Percentiles rank a stretch among this genome's conserved stretches.
Conservation (phyloP, 2,888 invertebrate species). For the Orthonevra nobilis region DNA sequence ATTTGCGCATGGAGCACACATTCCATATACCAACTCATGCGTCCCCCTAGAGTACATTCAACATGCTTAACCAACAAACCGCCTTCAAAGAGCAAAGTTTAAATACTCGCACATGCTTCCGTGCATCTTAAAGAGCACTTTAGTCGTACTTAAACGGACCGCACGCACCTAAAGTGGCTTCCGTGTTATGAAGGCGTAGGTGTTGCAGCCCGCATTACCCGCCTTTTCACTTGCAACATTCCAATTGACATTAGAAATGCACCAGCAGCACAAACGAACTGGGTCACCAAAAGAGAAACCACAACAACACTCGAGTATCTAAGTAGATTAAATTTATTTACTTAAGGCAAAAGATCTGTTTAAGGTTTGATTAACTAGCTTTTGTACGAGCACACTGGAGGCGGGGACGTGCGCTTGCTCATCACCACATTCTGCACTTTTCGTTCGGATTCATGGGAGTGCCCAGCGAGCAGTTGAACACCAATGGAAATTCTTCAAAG, state of each 20-base stretch:
- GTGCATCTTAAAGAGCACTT: background rate
- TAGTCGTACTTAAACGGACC: constrained; percentile 5
- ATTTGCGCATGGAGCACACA: background rate
- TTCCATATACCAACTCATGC: constrained; percentile 16
- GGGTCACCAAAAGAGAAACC: background rate
- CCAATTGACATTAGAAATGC: constrained; percentile 6
- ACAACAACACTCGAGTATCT: background rate
- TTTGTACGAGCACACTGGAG: background rate
- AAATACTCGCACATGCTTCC: background rate
- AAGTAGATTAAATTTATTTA: constrained; percentile 12
- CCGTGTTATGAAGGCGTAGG: constrained; percentile 22
- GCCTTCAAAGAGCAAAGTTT: background rate
- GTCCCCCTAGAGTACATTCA: background rate
- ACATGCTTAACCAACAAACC: constrained; percentile 2
- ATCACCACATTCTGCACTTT: constrained; percentile 76
- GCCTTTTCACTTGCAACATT: background rate
- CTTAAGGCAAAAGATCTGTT: background rate
- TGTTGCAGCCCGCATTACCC: background rate
- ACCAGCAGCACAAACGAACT: background rate
- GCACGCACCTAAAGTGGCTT: constrained; percentile 7
- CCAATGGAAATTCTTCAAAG: constrained; percentile 75
- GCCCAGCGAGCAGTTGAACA: constrained; percentile 74
- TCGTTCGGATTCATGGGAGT: constrained; percentile 75
- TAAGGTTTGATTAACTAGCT: background rate
- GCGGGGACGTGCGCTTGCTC: too few relatives aligned